These are phyloP conservation scores for Phasia obesa DNA, from an alignment of 2,888 invertebrate genomes.

Conservation along the genomic window DNA sequence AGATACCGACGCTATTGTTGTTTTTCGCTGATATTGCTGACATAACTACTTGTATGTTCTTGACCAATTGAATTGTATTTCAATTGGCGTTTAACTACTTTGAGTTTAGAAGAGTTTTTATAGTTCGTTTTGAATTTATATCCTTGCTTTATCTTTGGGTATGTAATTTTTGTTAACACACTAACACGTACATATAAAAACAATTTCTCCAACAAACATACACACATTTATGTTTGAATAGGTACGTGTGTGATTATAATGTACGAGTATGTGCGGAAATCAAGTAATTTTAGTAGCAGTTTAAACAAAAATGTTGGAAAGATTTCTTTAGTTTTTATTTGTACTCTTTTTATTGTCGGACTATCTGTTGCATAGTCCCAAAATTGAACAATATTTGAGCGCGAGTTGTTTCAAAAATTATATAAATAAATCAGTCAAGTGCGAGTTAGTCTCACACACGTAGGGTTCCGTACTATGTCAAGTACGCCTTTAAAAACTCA, in stretches of 20 bases:
- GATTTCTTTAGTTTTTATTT: constrained; percentile 7
- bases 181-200: too few relatives aligned
- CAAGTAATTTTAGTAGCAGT: constrained; percentile 12
- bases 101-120: constrained; percentile 52
- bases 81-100: constrained; percentile 69
- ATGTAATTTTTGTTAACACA: too few relatives aligned
- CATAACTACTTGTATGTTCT: constrained; percentile 37
- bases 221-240: not conserved
- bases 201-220: not conserved
- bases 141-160: not conserved
- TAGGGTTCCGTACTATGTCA: too few relatives aligned
- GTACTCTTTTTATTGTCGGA: constrained; percentile 1
- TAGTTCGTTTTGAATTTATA: constrained; percentile 43
- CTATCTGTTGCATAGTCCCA: constrained; percentile 48
- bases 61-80: constrained; percentile 69
- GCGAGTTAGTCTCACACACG: too few relatives aligned
- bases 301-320: constrained; percentile 15
- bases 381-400: not conserved
- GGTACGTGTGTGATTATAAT: not conserved
- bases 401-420: not conserved
- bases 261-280: not conserved
- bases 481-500: too few relatives aligned
- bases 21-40: not conserved
- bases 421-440: too few relatives aligned
- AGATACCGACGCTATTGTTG: not conserved